Evolutionary conservation across 2,888 invertebrate genomes (phyloP), one percentile per base, ranked within the genome.

Genomic region (Cylloceria caligata): DNA sequence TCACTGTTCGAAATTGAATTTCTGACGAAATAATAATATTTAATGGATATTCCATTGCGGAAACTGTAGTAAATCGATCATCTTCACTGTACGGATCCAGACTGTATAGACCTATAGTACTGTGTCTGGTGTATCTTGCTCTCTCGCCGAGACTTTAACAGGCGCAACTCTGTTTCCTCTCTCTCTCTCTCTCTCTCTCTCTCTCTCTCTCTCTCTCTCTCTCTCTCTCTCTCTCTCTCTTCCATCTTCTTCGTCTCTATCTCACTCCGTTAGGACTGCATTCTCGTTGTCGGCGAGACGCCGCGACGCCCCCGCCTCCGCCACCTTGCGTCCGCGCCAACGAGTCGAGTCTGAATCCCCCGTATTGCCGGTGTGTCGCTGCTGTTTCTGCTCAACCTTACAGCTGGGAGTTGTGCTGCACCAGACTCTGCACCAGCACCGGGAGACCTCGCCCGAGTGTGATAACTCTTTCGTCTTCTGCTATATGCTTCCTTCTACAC

Each of bases 171-270:
- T 16, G 69, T 62, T 60, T 62, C 45, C 42, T n/a, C n/a, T n/a
- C n/a, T n/a, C n/a, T n/a, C n/a, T n/a, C 27, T 19, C 21, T 64
- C 69, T 27, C 36, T 55, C 27, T 30, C 62, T 42, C 68, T 64
- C 30, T 42, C 72, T 47, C 34, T 24, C 21, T 39, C 39, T 64
- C 13, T 30, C 30, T 64, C 55, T n/a, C n/a, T n/a, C n/a, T n/a
- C n/a, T n/a, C n/a, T n/a, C n/a, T n/a, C n/a, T n/a, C n/a, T n/a
- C n/a, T n/a, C 34, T 49, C 30, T 45, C 72, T 36, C 52, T 52
- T 30, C 71, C 77, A 62, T 72, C 69, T 49, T 82, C 74, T 67
- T 75, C 57, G 69, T 78, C 79, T 68, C 45, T 36, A 55, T 42
- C 30, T 39, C 71, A 30, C 55, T 71, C 68, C 34, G 69, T 30